phyloP scores from a whole-genome alignment of 1,140 invertebrate species.

The Melipona quadrifasciata region DNA sequence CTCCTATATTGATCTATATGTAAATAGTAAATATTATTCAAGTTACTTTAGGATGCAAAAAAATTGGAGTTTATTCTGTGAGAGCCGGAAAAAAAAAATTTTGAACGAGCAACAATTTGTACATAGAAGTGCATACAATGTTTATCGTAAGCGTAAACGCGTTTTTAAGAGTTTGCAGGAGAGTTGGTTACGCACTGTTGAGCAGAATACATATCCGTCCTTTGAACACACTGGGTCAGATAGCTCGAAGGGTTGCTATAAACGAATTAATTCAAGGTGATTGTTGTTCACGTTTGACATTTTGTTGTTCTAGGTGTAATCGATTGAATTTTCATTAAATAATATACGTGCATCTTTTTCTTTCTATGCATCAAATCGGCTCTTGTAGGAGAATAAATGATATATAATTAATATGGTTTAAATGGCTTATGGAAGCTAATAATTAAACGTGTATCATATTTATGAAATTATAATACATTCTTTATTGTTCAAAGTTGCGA shows the following conservation, averaged over 20 bases:
- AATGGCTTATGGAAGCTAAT: background rate
- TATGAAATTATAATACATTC: background rate
- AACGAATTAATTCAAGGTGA: slow-evolving; percentile 35
- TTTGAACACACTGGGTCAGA: background rate
- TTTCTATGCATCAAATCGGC: background rate
- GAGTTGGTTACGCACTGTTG: slow-evolving; percentile 13
- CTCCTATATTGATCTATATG: background rate
- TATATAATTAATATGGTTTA: background rate
- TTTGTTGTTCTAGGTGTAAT: slow-evolving; percentile 15
- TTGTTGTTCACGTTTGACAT: slow-evolving; percentile 31
- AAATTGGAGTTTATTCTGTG: background rate
- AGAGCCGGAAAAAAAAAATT: background rate
- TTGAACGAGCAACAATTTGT: background rate
- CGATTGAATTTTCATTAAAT: slow-evolving; percentile 12
- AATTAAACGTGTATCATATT: background rate
- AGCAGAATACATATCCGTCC: background rate
- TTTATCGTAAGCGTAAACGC: background rate
- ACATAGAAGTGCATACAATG: background rate
- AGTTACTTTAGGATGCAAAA: background rate
- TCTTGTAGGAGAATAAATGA: background rate
- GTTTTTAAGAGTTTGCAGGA: slow-evolving; percentile 19
- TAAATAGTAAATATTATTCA: background rate
- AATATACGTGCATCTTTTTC: background rate
- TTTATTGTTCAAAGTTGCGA: background rate
- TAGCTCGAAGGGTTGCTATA: slow-evolving; percentile 21